phyloP scores from a whole-genome alignment of 35 echinoderm and acorn worm genomes.

The Apostichopus californicus region DNA sequence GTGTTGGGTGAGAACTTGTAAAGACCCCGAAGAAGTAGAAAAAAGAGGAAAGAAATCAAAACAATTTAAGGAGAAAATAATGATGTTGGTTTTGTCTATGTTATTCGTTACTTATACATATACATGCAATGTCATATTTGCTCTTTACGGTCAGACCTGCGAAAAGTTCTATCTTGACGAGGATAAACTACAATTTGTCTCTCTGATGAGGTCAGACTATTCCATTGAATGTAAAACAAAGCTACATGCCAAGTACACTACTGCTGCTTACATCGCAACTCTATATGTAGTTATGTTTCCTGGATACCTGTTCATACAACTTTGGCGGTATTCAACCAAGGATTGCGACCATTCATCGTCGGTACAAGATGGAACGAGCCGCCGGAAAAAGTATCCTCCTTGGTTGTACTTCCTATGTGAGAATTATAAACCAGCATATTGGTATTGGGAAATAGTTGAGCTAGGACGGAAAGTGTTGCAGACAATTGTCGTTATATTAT shows the following conservation, averaged over 20 bases:
- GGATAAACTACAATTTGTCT: not conserved
- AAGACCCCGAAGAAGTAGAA: not conserved
- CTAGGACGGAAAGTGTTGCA: not conserved
- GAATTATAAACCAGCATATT: conserved; percentile 14
- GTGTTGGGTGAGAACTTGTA: not conserved
- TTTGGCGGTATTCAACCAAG: not conserved
- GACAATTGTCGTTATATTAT: conserved; percentile 38
- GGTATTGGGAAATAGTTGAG: conserved; percentile 26
- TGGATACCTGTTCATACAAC: not conserved
- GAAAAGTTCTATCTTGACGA: conserved; percentile 9
- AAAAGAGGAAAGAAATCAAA: not conserved
- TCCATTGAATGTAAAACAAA: conserved; percentile 28
- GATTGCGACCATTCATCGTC: not conserved
- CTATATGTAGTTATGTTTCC: conserved; percentile 55
- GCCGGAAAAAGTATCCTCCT: not conserved
- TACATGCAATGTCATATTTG: conserved; percentile 53
- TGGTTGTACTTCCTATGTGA: conserved; percentile 36
- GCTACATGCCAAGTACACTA: conserved; percentile 11
- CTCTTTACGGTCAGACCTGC: conserved; percentile 21
- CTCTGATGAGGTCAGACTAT: conserved; percentile 37
- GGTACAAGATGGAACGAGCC: not conserved
- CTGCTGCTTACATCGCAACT: conserved; percentile 24
- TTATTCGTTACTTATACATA: conserved; percentile 50
- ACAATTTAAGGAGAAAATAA: not conserved
- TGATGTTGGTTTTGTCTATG: not conserved